phyloP scores from a whole-genome alignment of 2,888 invertebrate species.

The Fragum whitleyi region DNA sequence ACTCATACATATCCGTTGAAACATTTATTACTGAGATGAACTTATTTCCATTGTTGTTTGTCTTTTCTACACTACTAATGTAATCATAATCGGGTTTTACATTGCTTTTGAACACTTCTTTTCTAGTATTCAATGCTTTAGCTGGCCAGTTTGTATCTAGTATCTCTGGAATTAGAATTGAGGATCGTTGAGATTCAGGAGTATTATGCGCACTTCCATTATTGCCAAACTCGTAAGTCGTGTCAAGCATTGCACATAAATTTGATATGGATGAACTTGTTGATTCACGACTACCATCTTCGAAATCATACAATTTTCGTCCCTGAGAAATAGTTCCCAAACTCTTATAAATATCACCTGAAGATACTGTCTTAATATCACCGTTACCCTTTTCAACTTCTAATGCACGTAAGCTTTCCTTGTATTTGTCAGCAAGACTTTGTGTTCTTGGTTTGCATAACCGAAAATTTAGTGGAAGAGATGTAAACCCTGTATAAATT shows the following conservation, averaged over 20 bases:
- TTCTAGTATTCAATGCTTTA: background rate
- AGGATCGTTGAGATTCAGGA: background rate
- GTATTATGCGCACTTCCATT: background rate
- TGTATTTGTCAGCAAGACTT: conserved; percentile 23
- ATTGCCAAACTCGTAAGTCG: conserved; percentile 27
- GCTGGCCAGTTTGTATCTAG: conserved; percentile 17
- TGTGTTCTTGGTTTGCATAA: conserved; percentile 36
- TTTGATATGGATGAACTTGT: background rate
- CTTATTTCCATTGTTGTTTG: conserved; percentile 21
- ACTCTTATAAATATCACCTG: conserved; percentile 25
- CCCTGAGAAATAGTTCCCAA: conserved; percentile 21
- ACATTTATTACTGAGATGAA: conserved; percentile 48
- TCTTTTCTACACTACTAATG: background rate
- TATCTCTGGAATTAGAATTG: background rate
- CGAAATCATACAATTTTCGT: background rate
- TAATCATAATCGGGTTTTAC: conserved; percentile 20
- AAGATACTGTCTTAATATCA: conserved; percentile 28
- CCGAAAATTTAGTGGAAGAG: conserved; percentile 66
- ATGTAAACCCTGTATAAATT: conserved; percentile 78
- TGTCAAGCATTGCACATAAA: conserved; percentile 3
- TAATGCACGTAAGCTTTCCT: conserved; percentile 1
- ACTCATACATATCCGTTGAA: background rate
- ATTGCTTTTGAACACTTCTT: background rate
- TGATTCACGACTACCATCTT: background rate
- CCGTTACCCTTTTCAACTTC: conserved; percentile 13